Evolutionary conservation across 1,140 invertebrate genomes (phyloP).

Genomic region (Lordiphosa clarofinis): DNA sequence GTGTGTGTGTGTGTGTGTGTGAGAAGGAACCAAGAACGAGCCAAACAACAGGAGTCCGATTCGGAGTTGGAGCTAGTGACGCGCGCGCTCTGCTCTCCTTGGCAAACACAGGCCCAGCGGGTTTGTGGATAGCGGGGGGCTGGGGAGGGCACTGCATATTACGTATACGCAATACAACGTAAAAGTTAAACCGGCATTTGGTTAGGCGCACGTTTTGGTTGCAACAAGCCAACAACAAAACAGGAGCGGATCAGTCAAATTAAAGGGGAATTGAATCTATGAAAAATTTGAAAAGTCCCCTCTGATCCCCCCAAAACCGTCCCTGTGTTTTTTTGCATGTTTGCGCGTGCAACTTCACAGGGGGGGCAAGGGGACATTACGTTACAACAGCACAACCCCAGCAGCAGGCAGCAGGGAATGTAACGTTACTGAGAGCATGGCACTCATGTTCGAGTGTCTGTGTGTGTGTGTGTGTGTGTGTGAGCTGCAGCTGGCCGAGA

Average conservation of each 20-base stretch:
- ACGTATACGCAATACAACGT: conserved; percentile 63
- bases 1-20: conserved; percentile 1
- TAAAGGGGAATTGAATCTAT: not conserved
- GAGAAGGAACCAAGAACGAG: conserved; percentile 45
- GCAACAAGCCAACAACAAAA: conserved; percentile 5
- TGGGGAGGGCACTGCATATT: conserved; percentile 30
- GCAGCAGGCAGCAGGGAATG: conserved; percentile 8
- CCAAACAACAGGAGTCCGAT: conserved; percentile 8
- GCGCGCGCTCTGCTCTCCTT: conserved; percentile 43
- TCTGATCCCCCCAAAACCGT: conserved; percentile 22
- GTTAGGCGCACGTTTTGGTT: conserved; percentile 53
- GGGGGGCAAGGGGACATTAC: conserved; percentile 14
- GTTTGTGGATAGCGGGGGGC: not conserved
- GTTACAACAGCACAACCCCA: conserved; percentile 18
- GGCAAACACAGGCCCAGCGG: conserved; percentile 11
- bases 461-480: conserved; percentile 8
- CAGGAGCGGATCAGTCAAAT: conserved; percentile 8
- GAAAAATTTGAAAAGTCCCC: no score
- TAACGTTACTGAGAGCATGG: conserved; percentile 21
- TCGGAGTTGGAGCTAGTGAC: conserved; percentile 37
- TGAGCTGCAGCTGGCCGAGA: conserved; percentile 57
- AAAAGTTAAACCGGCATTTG: conserved; percentile 65
- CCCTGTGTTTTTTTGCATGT: conserved; percentile 35
- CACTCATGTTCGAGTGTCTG: conserved; percentile 15
- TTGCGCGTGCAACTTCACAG: conserved; percentile 23